phyloP scores from a whole-genome alignment of 2,113 vertebrate genomes.

The Lampris incognitus region DNA sequence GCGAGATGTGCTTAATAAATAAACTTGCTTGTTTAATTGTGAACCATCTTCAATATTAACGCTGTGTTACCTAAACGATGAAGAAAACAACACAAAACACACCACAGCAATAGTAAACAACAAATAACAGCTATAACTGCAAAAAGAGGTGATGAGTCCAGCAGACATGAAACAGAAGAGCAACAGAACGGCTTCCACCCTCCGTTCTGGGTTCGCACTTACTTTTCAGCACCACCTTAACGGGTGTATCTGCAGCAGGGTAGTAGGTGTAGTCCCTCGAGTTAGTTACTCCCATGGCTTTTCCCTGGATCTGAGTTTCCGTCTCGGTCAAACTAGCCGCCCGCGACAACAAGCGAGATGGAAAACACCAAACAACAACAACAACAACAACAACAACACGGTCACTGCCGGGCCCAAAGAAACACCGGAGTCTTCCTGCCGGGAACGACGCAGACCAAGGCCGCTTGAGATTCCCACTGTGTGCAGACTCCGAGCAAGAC shows the following conservation, averaged over 20 bases:
- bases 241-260: conserved; percentile 60
- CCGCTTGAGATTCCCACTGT: conserved; percentile 10
- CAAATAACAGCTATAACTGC: conserved; percentile 2
- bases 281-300: conserved; percentile 81
- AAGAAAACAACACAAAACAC: neutral
- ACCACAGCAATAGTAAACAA: neutral
- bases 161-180: neutral
- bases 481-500: neutral
- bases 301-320: conserved; percentile 17
- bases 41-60: too few relatives aligned
- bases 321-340: conserved; percentile 29
- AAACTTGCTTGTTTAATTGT: too few relatives aligned
- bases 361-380: neutral
- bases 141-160: neutral
- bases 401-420: conserved; percentile 1
- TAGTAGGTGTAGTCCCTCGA: conserved; percentile 77
- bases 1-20: too few relatives aligned
- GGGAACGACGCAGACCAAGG: neutral
- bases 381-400: conserved; percentile 6
- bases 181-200: neutral
- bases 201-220: conserved; percentile 54
- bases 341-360: too few relatives aligned
- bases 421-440: neutral
- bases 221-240: conserved; percentile 76
- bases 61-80: too few relatives aligned